Conservation (phyloP, 2,888 invertebrate genomes). For the Dicranocentrus wangi region DNA sequence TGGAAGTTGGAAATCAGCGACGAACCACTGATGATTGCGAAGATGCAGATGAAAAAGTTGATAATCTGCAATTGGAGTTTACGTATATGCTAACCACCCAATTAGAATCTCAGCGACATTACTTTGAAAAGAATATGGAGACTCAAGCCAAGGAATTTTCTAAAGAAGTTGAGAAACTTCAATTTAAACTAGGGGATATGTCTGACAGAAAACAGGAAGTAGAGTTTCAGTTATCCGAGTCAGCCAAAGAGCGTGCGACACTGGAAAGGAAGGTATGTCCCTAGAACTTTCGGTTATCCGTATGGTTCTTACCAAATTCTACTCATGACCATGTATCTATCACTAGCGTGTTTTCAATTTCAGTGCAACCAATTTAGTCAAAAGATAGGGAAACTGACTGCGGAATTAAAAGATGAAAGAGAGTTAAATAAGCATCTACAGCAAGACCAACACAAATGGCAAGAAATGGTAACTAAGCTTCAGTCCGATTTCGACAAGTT, state of each 20-base stretch:
- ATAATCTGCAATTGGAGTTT: conserved; percentile 96
- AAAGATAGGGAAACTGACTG: conserved; percentile 80
- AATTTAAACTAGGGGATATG: conserved; percentile 47
- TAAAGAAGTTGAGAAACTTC: conserved; percentile 68
- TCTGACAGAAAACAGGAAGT: conserved; percentile 59
- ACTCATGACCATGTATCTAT: conserved; percentile 2
- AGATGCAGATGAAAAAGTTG: conserved; percentile 85
- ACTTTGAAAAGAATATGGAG: conserved; percentile 88
- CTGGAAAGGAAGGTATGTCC: conserved; percentile 81
- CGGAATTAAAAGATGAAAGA: conserved; percentile 87
- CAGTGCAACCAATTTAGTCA: no score
- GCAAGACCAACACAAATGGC: conserved; percentile 85
- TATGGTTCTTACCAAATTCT: not conserved
- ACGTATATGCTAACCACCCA: conserved; percentile 96
- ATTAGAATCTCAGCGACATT: conserved; percentile 92
- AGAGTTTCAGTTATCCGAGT: conserved; percentile 75
- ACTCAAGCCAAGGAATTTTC: conserved; percentile 75
- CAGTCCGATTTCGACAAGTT: conserved; percentile 77
- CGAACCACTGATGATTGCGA: conserved; percentile 73
- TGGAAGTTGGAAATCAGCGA: conserved; percentile 77
- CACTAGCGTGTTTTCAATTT: not conserved
- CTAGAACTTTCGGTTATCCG: no score
- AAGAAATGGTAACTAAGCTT: conserved; percentile 79
- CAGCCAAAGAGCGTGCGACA: conserved; percentile 81
- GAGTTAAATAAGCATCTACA: conserved; percentile 86